These are phyloP conservation scores for Pogona vitticeps DNA, from an alignment of 2,113 vertebrate species.

Conservation along the genomic window DNA sequence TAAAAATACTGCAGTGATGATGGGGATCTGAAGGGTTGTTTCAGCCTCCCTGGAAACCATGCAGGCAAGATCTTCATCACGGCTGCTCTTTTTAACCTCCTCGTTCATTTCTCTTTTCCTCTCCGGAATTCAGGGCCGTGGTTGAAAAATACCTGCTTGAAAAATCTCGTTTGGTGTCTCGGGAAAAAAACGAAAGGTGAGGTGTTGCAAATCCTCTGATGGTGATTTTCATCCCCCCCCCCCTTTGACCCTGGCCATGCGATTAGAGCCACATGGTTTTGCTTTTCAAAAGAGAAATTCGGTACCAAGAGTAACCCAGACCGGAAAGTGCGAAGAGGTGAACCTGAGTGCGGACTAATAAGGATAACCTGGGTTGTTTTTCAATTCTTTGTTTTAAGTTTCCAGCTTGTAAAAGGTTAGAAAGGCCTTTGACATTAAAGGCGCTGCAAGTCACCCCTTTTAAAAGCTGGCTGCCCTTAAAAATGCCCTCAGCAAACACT, in stretches of 20 bases:
- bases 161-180: slow-evolving; percentile 96
- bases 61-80: too few relatives aligned
- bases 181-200: slow-evolving; percentile 96
- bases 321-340: background rate
- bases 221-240: too few relatives aligned
- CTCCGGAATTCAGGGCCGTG: slow-evolving; percentile 82
- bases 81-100: background rate
- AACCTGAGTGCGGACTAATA: too few relatives aligned
- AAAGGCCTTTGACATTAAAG: too few relatives aligned
- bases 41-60: too few relatives aligned
- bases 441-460: background rate
- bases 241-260: too few relatives aligned
- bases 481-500: background rate
- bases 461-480: background rate
- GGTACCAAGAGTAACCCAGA: background rate
- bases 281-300: background rate
- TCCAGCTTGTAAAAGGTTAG: too few relatives aligned
- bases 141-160: slow-evolving; percentile 98
- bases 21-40: too few relatives aligned
- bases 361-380: too few relatives aligned
- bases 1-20: too few relatives aligned
- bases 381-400: background rate
- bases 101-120: background rate
- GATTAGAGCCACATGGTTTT: too few relatives aligned
- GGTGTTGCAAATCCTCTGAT: background rate